These are phyloP conservation scores for Metacarcinus magister DNA, from an alignment of 2,888 invertebrate species.

Conservation along the genomic window DNA sequence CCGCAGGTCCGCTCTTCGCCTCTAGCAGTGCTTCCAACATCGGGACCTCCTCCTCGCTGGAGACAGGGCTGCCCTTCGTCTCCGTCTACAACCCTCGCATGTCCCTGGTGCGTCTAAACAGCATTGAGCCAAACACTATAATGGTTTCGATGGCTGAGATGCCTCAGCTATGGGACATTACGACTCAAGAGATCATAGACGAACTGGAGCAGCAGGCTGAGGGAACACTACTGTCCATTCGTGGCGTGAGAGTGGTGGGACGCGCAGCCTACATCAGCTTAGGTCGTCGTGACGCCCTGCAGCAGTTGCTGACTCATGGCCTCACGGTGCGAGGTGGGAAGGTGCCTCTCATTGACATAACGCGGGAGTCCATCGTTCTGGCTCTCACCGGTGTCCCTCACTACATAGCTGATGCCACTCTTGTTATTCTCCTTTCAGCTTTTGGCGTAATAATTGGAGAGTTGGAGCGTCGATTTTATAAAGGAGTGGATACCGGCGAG, in stretches of 20 bases:
- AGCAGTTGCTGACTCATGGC: constrained; percentile 83
- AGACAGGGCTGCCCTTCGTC: constrained; percentile 80
- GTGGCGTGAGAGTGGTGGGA: constrained; percentile 84
- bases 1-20: constrained; percentile 77
- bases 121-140: constrained; percentile 83
- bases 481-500: constrained; percentile 85
- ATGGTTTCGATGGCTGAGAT: constrained; percentile 83
- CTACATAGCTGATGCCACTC: constrained; percentile 84
- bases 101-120: constrained; percentile 83
- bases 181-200: constrained; percentile 85
- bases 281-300: constrained; percentile 83
- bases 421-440: constrained; percentile 84
- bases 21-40: constrained; percentile 81
- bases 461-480: constrained; percentile 85
- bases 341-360: constrained; percentile 84
- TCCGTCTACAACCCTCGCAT: constrained; percentile 80
- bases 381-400: constrained; percentile 84
- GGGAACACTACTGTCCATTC: constrained; percentile 83
- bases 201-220: constrained; percentile 84
- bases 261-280: constrained; percentile 84
- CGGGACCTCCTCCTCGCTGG: constrained; percentile 79
- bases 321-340: constrained; percentile 83
- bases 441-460: constrained; percentile 84
- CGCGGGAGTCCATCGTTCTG: constrained; percentile 84
- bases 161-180: constrained; percentile 83